Evolutionary conservation across 2,888 invertebrate genomes (phyloP), one percentile per base, ranked within the genome.

Genomic region (Leptinotarsa rubiginosa): DNA sequence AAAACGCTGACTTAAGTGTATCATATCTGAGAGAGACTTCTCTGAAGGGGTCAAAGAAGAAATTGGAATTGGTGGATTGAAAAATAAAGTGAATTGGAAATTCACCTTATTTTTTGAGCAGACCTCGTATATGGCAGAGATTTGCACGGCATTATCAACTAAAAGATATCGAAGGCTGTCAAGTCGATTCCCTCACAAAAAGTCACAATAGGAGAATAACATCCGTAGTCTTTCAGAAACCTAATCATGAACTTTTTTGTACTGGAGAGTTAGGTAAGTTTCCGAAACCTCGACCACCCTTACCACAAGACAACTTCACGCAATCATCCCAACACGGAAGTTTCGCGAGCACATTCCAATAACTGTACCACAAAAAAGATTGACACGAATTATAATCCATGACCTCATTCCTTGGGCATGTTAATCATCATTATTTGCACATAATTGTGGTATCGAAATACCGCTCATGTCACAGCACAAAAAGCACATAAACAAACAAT

Each of bases 1-100:
- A 25, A 5, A 25, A 5, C 1, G 1, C 25, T 25, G 5, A 0
- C 25, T 1, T 25, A 1, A 25, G 5, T 1, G 5, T 25, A 0
- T 25, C 25, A 25, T 5, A 25, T 25, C 5, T 25, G 31, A 31
- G 7, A 31, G 1, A 1, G 1, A 31, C 7, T 31, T 31, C 1
- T 31, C 7, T 31, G 7, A 31, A 31, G 31, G 25, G 1, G 31
- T 1, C 31, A 31, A 31, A 31, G 1, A 7, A 31, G 7, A 31
- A 7, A 31, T 31, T 31, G 1, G 7, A 31, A 31, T 7, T 0
- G 1, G 5, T 31, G 31, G 7, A 7, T 31, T 31, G 31, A 31
- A 31, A 31, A 31, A 31, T 31, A 5, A 7, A 7, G 31, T 31
- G 31, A 31, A 31, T 31, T 7, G 1, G 1, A 31, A 31, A 31